Evolutionary conservation across 2,888 invertebrate genomes (phyloP).

Genomic region (Thecophora atra): DNA sequence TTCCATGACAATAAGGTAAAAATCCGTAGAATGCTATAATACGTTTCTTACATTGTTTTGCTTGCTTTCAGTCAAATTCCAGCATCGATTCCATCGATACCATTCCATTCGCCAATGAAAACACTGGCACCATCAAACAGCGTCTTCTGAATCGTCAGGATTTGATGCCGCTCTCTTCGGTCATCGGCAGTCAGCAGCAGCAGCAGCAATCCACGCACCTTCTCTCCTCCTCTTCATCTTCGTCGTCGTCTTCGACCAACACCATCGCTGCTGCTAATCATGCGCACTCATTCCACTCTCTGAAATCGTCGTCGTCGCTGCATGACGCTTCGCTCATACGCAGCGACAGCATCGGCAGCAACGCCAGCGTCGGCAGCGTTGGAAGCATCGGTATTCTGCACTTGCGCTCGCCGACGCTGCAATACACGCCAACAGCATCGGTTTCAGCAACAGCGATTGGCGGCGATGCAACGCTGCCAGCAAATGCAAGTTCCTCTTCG

Average conservation of each 20-base stretch:
- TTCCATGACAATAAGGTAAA: conserved; percentile 64
- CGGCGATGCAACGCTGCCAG: conserved; percentile 33
- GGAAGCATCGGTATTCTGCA: conserved; percentile 50
- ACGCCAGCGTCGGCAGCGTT: conserved; percentile 63
- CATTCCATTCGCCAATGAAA: conserved; percentile 97
- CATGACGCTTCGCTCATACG: conserved; percentile 67
- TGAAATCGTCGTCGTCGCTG: conserved; percentile 65
- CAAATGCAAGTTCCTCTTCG: conserved; percentile 24
- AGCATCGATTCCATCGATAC: conserved; percentile 93
- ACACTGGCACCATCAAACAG: conserved; percentile 97
- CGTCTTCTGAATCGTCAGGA: conserved; percentile 70
- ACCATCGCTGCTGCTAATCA: conserved; percentile 65
- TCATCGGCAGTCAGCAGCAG: conserved; percentile 53
- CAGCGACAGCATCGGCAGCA: conserved; percentile 68
- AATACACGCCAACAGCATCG: conserved; percentile 49
- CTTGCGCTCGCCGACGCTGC: conserved; percentile 61
- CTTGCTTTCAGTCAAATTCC: conserved; percentile 80
- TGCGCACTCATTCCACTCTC: conserved; percentile 65
- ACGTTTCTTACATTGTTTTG: conserved; percentile 53
- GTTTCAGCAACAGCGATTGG: conserved; percentile 39
- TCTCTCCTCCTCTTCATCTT: conserved; percentile 63
- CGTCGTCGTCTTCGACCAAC: conserved; percentile 65
- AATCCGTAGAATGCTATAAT: background rate
- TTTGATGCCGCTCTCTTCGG: conserved; percentile 39
- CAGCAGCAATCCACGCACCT: conserved; percentile 61